Evolutionary conservation across 2,797 vertebrate species (phyloP).

Genomic region (Arremon brunneinucha): DNA sequence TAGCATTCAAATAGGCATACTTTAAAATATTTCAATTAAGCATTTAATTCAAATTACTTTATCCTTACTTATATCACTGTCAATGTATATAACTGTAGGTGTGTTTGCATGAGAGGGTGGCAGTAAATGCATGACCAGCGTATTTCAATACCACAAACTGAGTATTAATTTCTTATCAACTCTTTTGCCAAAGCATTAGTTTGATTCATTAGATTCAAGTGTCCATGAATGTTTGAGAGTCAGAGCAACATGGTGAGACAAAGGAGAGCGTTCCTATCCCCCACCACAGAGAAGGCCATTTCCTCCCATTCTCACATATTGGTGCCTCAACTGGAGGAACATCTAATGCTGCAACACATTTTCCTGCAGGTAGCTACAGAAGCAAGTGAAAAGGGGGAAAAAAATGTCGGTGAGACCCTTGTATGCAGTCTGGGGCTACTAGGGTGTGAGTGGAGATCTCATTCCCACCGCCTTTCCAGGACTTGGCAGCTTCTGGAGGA

Average conservation of each 20-base stretch:
- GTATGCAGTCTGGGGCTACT: neutral
- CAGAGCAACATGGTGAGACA: neutral
- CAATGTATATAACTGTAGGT: neutral
- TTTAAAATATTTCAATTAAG: neutral
- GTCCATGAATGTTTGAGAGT: neutral
- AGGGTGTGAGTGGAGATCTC: neutral
- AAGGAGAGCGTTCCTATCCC: neutral
- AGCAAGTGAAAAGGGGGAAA: neutral
- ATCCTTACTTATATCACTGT: neutral
- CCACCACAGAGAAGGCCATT: neutral
- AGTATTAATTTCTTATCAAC: neutral
- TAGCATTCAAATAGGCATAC: neutral
- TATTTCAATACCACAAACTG: neutral
- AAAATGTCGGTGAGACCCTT: rapidly evolving
- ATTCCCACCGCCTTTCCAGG: neutral
- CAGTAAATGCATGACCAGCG: neutral
- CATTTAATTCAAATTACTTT: neutral
- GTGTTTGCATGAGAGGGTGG: neutral
- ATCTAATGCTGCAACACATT: rapidly evolving
- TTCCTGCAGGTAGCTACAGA: neutral
- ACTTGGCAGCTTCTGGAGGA: neutral
- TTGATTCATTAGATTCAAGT: neutral
- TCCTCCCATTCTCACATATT: rapidly evolving
- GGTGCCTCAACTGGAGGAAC: neutral
- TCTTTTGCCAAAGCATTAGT: neutral